phyloP scores from a whole-genome alignment of 2,797 vertebrate genomes.

The Chaetophractus vellerosus region DNA sequence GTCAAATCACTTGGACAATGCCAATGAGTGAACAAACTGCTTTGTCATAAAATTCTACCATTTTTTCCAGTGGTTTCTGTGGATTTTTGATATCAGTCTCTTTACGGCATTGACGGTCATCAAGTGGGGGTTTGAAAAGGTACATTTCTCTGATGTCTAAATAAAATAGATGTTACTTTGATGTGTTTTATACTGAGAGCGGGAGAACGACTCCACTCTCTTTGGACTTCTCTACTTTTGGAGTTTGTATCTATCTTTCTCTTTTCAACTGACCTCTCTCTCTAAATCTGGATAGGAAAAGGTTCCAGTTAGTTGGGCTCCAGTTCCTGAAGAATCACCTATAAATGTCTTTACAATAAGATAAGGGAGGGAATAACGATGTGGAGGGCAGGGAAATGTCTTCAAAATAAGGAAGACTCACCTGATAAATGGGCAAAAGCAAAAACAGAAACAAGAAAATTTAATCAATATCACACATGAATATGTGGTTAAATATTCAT shows the following conservation, averaged over 20 bases:
- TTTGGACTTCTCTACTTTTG: conserved; percentile 85
- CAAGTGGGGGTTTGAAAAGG: conserved; percentile 88
- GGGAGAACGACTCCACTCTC: conserved; percentile 74
- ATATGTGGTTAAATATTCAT: neutral
- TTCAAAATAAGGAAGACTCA: conserved; percentile 38
- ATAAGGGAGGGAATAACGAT: neutral
- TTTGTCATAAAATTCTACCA: conserved; percentile 84
- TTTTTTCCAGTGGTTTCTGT: conserved; percentile 87
- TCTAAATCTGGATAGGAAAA: conserved; percentile 57
- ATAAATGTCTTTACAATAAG: conserved; percentile 14
- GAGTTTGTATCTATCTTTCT: conserved; percentile 74
- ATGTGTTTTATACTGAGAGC: conserved; percentile 85
- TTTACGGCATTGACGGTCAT: conserved; percentile 88
- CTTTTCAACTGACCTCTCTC: conserved; percentile 66
- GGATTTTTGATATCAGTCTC: conserved; percentile 87
- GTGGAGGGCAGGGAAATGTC: neutral
- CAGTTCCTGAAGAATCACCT: conserved; percentile 23
- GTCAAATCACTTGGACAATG: conserved; percentile 86
- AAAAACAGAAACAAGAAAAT: conserved; percentile 59
- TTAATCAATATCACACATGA: neutral
- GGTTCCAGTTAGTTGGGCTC: conserved; percentile 44
- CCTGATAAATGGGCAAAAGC: neutral
- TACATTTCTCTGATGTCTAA: conserved; percentile 89
- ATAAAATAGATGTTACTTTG: conserved; percentile 88
- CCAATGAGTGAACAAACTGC: conserved; percentile 81